Evolutionary conservation across 2,113 vertebrate species (phyloP).

Genomic region (Andinoacara biseriatus): DNA sequence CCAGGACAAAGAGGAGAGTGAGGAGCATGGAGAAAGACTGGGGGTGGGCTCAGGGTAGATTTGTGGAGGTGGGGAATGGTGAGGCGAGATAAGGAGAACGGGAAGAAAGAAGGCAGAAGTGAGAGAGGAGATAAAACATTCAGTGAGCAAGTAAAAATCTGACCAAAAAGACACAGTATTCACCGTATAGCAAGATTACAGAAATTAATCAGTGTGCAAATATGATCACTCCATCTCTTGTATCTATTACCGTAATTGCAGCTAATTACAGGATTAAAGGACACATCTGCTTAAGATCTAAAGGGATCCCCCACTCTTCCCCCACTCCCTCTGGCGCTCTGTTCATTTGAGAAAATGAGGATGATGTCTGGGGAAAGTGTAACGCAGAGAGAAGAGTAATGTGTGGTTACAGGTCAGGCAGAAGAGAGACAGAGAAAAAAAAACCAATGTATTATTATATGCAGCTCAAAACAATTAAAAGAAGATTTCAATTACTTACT

Average conservation of each 20-base stretch:
- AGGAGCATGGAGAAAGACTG: too few relatives aligned
- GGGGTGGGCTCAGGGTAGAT: neutral
- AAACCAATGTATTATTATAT: neutral
- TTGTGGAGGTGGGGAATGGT: conserved; percentile 14
- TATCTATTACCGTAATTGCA: conserved; percentile 63
- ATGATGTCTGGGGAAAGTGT: conserved; percentile 10
- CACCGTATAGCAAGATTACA: neutral
- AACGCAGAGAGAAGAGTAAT: neutral
- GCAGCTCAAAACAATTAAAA: neutral
- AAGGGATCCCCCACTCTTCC: neutral
- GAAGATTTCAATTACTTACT: too few relatives aligned
- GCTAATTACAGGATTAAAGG: conserved; percentile 74
- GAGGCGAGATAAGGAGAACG: conserved; percentile 41
- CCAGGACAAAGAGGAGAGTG: conserved; percentile 48
- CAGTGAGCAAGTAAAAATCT: neutral
- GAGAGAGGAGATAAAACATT: conserved; percentile 17
- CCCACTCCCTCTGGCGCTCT: conserved; percentile 3
- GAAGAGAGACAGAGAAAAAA: neutral
- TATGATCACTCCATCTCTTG: conserved; percentile 56
- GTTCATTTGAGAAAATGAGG: conserved; percentile 18
- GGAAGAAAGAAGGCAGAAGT: conserved; percentile 15
- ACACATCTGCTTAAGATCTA: conserved; percentile 63
- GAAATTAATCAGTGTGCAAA: conserved; percentile 65
- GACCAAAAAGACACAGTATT: neutral
- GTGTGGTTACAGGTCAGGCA: neutral